Base-by-base conservation (phyloP, 2,888 invertebrate genomes). In the Drosophila ustulata region DNA sequence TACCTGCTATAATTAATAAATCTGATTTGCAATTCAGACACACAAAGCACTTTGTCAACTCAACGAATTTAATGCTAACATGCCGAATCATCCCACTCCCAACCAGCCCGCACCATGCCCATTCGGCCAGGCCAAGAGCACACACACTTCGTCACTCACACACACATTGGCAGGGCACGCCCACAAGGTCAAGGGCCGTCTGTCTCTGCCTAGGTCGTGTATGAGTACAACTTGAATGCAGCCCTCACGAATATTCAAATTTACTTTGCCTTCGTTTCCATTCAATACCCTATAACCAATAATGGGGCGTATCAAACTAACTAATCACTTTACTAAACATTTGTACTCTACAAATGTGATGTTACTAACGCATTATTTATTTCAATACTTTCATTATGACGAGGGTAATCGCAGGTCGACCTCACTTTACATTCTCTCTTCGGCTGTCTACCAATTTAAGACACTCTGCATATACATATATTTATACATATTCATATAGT, bases 171-270 rank as follows among this genome's bases (percentile, higher is more conserved):
- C 34, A 47, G 62, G 18, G 57, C 71, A 76, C 70, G 58, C 75
- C 56, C 55, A 62, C 89, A 82, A 82, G 82, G 82, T 82, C 82
- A 82, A 82, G 89, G 89, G 89, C 82, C 89, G 61, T 71, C 66
- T 80, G 66, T 63, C 67, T 57, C 73, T 65, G 78, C 77, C 87
- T 88, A 88, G 80, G 70, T 81, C 82, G 78, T 71, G 87, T 76
- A 49, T 65, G 67, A 73, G 64, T 39, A 78, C 56, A 75, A 78
- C 75, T 63, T 63, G 49, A 73, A 47, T 52, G 62, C 78, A 78
- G 50, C 74, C 66, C 78, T 67, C 66, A 53, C 47, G 32, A 61
- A 66, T 66, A 78, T 78, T 73, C 63, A 78, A 73, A 75, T 71
- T 65, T 58, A 62, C 72, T 61, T 55, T 58, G 56, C 39, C 50